Evolutionary conservation across 2,888 invertebrate species (phyloP).

Genomic region (Rhagium mordax): DNA sequence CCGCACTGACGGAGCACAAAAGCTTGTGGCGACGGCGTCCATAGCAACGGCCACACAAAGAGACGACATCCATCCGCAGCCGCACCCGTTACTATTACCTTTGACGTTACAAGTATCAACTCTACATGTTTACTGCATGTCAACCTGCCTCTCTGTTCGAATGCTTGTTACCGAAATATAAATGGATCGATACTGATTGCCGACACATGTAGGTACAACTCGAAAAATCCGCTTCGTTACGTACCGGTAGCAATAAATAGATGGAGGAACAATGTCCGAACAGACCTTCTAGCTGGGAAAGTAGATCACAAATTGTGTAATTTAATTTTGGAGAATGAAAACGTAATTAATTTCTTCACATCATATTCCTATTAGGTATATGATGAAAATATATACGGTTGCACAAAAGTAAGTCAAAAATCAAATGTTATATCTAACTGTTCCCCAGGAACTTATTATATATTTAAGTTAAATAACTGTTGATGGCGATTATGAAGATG

Average conservation of each 20-base stretch:
- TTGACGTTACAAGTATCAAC: constrained; percentile 26
- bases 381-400: too few species aligned
- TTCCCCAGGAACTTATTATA: too few species aligned
- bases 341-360: too few species aligned
- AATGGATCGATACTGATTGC: constrained; percentile 23
- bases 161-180: constrained; percentile 17
- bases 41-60: constrained; percentile 58
- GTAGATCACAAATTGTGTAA: neutral
- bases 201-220: constrained; percentile 16
- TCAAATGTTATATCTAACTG: too few species aligned
- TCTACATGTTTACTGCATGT: constrained; percentile 30
- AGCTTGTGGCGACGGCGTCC: constrained; percentile 58
- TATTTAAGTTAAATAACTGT: too few species aligned
- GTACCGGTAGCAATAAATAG: neutral
- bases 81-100: constrained; percentile 17
- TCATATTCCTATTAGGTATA: too few species aligned
- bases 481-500: too few species aligned
- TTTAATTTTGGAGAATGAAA: too few species aligned
- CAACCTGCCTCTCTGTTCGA: constrained; percentile 3
- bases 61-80: constrained; percentile 44
- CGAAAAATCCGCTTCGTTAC: neutral
- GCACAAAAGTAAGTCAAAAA: too few species aligned
- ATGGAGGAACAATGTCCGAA: neutral
- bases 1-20: constrained; percentile 46
- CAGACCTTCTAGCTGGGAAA: neutral